phyloP scores from a whole-genome alignment of 2,888 invertebrate species.

The Luffia ferchaultella region DNA sequence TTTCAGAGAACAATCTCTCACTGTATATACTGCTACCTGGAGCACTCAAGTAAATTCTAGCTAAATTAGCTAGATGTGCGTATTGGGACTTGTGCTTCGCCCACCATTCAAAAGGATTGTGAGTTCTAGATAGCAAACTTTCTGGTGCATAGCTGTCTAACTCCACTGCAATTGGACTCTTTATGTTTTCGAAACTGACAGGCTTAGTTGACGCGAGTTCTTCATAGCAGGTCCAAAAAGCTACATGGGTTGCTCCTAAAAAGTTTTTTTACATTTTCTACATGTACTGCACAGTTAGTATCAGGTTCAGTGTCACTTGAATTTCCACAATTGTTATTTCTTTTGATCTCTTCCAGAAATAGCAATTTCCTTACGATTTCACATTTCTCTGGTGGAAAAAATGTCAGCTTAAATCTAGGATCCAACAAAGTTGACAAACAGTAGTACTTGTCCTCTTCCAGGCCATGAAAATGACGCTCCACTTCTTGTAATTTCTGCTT shows the following conservation, averaged over 20 bases:
- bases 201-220: constrained; percentile 10
- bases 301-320: neutral
- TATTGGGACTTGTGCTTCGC: constrained; percentile 1
- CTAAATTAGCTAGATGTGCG: constrained; percentile 1
- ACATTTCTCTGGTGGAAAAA: neutral
- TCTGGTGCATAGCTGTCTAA: neutral
- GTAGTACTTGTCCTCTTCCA: constrained; percentile 9
- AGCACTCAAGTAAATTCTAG: constrained; percentile 1
- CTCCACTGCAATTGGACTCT: neutral
- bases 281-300: neutral
- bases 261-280: constrained; percentile 1
- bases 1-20: neutral
- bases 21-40: constrained; percentile 1
- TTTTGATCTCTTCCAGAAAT: neutral
- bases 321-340: neutral
- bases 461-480: neutral
- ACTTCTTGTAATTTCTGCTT: neutral
- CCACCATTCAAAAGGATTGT: neutral
- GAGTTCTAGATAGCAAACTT: neutral
- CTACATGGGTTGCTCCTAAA: constrained; percentile 6
- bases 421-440: constrained; percentile 6
- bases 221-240: constrained; percentile 10
- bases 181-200: constrained; percentile 6
- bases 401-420: neutral
- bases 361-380: neutral